Percentiles rank a stretch among this genome's conserved stretches.
phyloP scores from a whole-genome alignment of 2,797 vertebrate genomes.

The Cottoperca gobio region DNA sequence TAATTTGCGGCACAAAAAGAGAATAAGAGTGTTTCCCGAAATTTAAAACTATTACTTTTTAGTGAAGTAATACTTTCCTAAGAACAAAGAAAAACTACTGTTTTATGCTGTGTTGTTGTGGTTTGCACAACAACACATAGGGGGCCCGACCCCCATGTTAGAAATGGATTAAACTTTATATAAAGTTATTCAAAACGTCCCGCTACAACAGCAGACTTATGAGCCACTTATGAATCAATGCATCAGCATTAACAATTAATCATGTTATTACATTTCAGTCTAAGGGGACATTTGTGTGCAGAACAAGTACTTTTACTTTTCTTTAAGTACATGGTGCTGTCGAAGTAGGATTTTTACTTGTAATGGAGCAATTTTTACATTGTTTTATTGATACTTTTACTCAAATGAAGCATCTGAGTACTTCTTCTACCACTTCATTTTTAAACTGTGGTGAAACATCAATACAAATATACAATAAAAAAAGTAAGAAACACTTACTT shows the following conservation, averaged over 20 bases:
- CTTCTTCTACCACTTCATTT: neutral
- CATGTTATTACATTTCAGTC: neutral
- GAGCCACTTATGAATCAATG: neutral
- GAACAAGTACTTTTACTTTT: neutral
- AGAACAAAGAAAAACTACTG: neutral
- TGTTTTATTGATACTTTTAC: neutral
- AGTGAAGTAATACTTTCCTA: too few relatives aligned
- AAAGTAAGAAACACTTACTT: neutral
- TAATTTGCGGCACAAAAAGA: neutral
- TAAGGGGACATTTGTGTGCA: neutral
- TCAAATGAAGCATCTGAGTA: neutral
- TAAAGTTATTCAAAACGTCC: neutral
- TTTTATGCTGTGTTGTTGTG: neutral
- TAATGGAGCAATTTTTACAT: neutral
- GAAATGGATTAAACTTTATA: neutral
- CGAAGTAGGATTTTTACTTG: neutral
- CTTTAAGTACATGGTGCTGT: neutral
- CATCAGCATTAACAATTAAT: neutral
- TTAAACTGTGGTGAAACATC: neutral
- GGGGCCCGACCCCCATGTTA: neutral
- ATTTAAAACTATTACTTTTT: neutral
- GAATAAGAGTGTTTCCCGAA: too few relatives aligned
- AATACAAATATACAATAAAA: neutral
- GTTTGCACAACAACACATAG: too few relatives aligned
- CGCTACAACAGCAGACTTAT: neutral